Base-by-base conservation (phyloP, 2,888 invertebrate species). In the Orthonychiurus folsomi region DNA sequence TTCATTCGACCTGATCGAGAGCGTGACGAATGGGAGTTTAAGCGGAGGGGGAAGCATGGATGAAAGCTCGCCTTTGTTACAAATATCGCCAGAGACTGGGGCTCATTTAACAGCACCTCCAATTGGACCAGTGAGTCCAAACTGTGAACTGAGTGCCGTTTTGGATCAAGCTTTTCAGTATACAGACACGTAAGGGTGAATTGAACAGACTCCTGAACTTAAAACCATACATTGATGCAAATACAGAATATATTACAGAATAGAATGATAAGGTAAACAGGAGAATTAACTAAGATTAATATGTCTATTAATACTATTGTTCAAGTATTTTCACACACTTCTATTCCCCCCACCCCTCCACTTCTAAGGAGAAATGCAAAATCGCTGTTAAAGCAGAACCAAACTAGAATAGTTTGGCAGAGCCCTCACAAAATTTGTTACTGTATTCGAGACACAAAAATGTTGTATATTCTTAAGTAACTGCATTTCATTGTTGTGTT, bases 151-250 rank as follows among this genome's bases (percentile, higher is more conserved):
- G 50, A 73, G 71, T 65, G 70, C 70, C 28, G 73, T 73, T 21
- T 57, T 73, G 64, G 73, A 73, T 62, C 73, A 73, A 62, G 71
- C 73, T 59, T 73, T 72, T 66, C 72, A 73, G 59, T 73, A 73
- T 62, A 66, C 71, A 27, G 72, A 71, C 63, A 68, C 72, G 28
- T 73, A 68, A 66, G 24, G 20, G 5, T 9, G 21, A 52, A 9
- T 52, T 15, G 37, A 15, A 15, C 37, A 37, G 37, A 37, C 37
- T 37, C 5, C 37, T n/a, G n/a, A 15, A 37, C 37, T 37, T 37
- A 37, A 37, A 5, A 37, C 15, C 15, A 37, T 15, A 37, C 37
- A 9, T 37, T 5, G 37, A 37, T 37, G 37, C 37, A 37, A 37
- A 37, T 37, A 37, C 37, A 37, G 37, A 37, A 37, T 37, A 37